Evolutionary conservation across 2,888 invertebrate species (phyloP).

Genomic region (Cryptophagus acutangulus): DNA sequence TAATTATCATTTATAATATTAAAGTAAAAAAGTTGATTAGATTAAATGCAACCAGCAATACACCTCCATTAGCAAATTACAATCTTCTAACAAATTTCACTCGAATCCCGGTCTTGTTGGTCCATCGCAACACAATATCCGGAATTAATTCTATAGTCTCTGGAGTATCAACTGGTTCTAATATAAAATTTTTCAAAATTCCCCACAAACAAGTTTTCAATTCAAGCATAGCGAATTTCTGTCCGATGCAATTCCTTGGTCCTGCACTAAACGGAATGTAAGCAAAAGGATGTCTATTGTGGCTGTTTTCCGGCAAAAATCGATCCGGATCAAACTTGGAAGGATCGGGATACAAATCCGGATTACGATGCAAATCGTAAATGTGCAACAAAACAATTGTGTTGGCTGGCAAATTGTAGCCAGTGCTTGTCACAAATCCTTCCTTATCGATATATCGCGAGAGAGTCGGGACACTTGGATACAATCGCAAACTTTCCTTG

Average conservation of each 20-base stretch:
- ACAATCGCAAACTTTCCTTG: slow-evolving; percentile 43
- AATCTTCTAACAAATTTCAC: background rate
- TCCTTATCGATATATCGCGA: slow-evolving; percentile 34
- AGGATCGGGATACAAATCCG: slow-evolving; percentile 60
- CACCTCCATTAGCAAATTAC: background rate
- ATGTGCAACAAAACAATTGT: slow-evolving; percentile 54
- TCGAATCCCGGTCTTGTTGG: slow-evolving; percentile 46
- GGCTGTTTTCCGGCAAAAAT: slow-evolving; percentile 58
- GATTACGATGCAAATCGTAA: slow-evolving; percentile 61
- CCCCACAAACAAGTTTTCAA: slow-evolving; percentile 56
- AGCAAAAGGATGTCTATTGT: slow-evolving; percentile 56
- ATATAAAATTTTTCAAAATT: slow-evolving; percentile 51
- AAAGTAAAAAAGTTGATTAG: too few relatives aligned
- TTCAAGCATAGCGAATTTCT: slow-evolving; percentile 63
- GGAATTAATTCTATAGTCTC: slow-evolving; percentile 46
- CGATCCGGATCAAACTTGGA: slow-evolving; percentile 65
- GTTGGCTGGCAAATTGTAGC: slow-evolving; percentile 49
- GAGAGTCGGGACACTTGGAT: slow-evolving; percentile 44
- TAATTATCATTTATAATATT: too few relatives aligned
- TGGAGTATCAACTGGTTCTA: slow-evolving; percentile 50
- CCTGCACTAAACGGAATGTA: slow-evolving; percentile 67
- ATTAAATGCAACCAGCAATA: too few relatives aligned
- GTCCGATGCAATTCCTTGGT: slow-evolving; percentile 64
- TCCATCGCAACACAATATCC: slow-evolving; percentile 51
- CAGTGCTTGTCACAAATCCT: slow-evolving; percentile 28